Evolutionary conservation across 2,113 vertebrate species (phyloP).

Genomic region (Formicarius rufipectus): DNA sequence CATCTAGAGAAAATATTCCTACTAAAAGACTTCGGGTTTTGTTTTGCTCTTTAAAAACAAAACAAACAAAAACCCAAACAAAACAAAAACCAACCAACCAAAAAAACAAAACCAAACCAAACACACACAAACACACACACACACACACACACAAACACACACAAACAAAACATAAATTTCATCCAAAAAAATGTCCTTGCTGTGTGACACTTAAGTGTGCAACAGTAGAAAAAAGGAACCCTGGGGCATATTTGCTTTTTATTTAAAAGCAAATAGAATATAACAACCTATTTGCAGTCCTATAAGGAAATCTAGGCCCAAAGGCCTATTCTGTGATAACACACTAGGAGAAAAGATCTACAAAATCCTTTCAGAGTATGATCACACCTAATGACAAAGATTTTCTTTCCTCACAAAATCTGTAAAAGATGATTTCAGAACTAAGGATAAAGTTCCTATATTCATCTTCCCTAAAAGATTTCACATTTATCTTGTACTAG

Average conservation of each 20-base stretch:
- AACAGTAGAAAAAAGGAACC: background rate
- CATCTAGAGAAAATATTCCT: background rate
- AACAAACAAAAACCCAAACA: too few relatives aligned
- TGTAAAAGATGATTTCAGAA: background rate
- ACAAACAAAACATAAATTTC: too few relatives aligned
- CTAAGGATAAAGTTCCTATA: background rate
- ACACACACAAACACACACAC: too few relatives aligned
- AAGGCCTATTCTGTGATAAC: background rate
- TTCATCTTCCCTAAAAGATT: background rate
- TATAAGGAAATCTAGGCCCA: rapidly evolving
- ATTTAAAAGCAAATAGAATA: background rate
- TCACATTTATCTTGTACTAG: background rate
- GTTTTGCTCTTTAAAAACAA: too few relatives aligned
- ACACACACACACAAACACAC: too few relatives aligned
- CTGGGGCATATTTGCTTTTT: background rate
- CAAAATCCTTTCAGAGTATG: background rate
- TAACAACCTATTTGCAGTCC: background rate
- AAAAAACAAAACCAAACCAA: too few relatives aligned
- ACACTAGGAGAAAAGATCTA: background rate
- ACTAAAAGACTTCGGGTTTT: background rate
- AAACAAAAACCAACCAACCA: too few relatives aligned
- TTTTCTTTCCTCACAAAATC: background rate
- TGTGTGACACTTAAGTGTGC: background rate
- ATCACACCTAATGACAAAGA: background rate
- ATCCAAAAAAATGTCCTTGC: background rate